Evolutionary conservation across 2,888 invertebrate species (phyloP), one percentile per base, ranked within the genome.

Genomic region (Netelia melanura): DNA sequence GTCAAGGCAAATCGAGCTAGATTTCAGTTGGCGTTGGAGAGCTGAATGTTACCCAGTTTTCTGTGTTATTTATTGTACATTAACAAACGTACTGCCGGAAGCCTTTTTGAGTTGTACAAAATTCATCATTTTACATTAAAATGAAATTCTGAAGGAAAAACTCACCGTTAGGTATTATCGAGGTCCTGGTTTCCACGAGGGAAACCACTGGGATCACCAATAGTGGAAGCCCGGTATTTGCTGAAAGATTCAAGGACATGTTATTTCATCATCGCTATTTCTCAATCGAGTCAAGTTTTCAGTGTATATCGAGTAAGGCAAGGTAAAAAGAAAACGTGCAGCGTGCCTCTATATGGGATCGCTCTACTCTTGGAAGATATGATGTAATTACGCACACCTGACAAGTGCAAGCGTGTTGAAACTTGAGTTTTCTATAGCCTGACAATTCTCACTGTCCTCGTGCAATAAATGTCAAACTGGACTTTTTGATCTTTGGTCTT

Each of bases 91-190:
- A 38, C 8, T 1, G 52, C 8, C 17, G 0, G 11, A 21, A 11
- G n/a, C 0, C 62, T 11, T 25, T 2, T 25, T 2, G 14, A 0
- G 5, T 38, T 38, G 6, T 38, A 6, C 38, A 6, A 6, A 38
- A 38, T 38, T 6, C 6, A 5, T 38, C 6, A 6, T 5, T 38
- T 38, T 38, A 38, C 38, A 6, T 38, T 14, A 1, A 25, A n/a
- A 38, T 5, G 17, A 56, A 56, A 11, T 1, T 14, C 43, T 1
- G 11, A 14, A 30, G 10, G 54, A 30, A 74, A 61, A 78, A 91
- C 92, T 93, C 84, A 93, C 93, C 90, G 91, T 92, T 90, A 87
- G 89, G 88, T 91, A 92, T 88, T 91, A 91, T 88, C 86, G 86
- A 88, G 83, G 82, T 91, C 89, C 89, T 89, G 91, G 91, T 91